Percentiles rank a stretch among this genome's conserved stretches.
Conservation (phyloP, 53 echinoderm and acorn worm species). For the Crossaster papposus region DNA sequence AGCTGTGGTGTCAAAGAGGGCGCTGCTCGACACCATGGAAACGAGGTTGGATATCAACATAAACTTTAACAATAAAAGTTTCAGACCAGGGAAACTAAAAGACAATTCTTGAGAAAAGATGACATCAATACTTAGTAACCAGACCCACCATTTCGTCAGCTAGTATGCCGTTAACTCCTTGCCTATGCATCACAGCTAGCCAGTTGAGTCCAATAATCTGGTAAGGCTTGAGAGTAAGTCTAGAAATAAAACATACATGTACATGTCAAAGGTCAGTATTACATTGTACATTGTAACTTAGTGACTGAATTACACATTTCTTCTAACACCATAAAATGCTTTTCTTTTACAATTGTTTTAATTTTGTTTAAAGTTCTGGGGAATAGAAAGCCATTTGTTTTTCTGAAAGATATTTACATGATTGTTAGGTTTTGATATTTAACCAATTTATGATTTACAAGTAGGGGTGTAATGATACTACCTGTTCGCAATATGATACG, state of each 20-base stretch:
- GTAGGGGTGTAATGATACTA: too few relatives aligned
- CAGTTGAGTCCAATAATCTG: constrained; percentile 94
- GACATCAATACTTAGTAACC: neutral
- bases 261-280: neutral
- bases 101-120: neutral
- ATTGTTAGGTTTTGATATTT: too few relatives aligned
- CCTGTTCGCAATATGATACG: too few relatives aligned
- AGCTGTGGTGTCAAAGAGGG: too few relatives aligned
- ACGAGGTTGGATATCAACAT: neutral
- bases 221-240: constrained; percentile 85
- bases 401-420: too few relatives aligned
- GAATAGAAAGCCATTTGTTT: neutral
- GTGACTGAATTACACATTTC: neutral
- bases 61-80: neutral
- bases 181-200: constrained; percentile 83
- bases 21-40: too few relatives aligned
- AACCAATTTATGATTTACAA: too few relatives aligned
- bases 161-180: constrained; percentile 89
- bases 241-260: constrained; percentile 47
- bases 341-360: too few relatives aligned
- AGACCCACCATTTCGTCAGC: constrained; percentile 97
- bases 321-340: neutral
- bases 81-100: neutral
- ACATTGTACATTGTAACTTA: neutral
- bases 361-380: neutral